These are phyloP conservation scores for Drosophila aff. DNA, from an alignment of 1,140 invertebrate species.

Conservation along the genomic window DNA sequence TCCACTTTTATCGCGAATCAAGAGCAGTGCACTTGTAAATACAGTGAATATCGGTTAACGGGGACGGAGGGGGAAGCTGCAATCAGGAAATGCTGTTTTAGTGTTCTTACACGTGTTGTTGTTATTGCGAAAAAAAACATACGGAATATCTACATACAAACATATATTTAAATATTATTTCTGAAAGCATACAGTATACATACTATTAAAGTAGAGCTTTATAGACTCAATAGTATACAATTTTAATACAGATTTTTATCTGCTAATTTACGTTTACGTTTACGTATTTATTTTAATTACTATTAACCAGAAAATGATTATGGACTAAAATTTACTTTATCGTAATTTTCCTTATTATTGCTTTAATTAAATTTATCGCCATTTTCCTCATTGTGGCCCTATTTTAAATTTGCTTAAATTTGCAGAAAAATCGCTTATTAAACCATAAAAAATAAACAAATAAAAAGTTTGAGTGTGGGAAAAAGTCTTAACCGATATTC, in stretches of 20 bases:
- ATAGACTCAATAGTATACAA: neutral
- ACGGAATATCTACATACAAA: neutral
- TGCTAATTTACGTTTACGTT: no score
- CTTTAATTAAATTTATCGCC: no score
- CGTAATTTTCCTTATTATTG: no score
- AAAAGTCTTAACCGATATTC: neutral
- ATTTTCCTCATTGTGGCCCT: neutral
- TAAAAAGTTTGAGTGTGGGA: neutral
- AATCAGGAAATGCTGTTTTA: conserved; percentile 1
- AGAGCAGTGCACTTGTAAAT: conserved; percentile 12
- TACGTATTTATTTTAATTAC: no score
- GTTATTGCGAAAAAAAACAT: neutral
- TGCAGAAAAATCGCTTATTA: neutral
- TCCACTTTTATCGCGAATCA: conserved; percentile 62
- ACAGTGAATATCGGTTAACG: conserved; percentile 21
- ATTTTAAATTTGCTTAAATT: neutral
- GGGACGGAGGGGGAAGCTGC: neutral
- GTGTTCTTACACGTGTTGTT: neutral
- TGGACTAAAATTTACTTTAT: no score
- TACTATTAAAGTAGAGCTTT: neutral
- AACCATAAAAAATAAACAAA: neutral
- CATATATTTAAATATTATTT: neutral
- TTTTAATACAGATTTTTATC: neutral
- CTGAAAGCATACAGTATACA: neutral
- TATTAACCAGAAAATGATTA: no score